Evolutionary conservation across 2,888 invertebrate genomes (phyloP).

Genomic region (Meteorus cinctellus): DNA sequence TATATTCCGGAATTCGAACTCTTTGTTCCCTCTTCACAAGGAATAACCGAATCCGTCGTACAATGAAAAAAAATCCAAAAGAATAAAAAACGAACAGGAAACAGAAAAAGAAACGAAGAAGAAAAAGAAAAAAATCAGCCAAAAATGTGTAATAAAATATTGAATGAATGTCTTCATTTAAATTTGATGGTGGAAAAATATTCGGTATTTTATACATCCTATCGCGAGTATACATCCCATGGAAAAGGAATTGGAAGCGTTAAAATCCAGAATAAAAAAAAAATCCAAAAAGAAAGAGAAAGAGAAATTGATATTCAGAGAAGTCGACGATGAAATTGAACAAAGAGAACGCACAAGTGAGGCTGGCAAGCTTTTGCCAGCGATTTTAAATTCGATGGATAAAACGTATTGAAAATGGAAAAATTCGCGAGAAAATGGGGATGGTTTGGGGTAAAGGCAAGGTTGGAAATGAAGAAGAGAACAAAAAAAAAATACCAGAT

Average conservation of each 20-base stretch:
- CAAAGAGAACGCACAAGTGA: conserved; percentile 12
- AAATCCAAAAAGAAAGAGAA: conserved; percentile 11
- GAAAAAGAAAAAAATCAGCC: neutral
- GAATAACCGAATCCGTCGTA: neutral
- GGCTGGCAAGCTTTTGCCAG: conserved; percentile 21
- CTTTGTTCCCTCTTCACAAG: neutral
- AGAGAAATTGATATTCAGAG: conserved; percentile 23
- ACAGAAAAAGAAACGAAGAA: neutral
- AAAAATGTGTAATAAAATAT: neutral
- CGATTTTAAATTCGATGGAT: conserved; percentile 34
- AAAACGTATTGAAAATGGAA: conserved; percentile 34
- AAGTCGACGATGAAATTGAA: conserved; percentile 29
- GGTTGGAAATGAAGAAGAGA: neutral
- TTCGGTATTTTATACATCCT: neutral
- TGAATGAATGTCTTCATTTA: neutral
- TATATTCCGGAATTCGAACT: too few species aligned
- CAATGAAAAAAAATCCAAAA: neutral
- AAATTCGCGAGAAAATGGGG: conserved; percentile 8
- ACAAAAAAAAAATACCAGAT: neutral
- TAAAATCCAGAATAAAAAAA: neutral
- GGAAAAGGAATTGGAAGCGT: neutral
- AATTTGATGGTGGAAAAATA: neutral
- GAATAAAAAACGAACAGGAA: neutral
- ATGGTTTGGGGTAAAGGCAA: neutral
- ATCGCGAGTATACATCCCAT: neutral